Evolutionary conservation across 2,113 vertebrate species (phyloP).

Genomic region (Carlito syrichta): DNA sequence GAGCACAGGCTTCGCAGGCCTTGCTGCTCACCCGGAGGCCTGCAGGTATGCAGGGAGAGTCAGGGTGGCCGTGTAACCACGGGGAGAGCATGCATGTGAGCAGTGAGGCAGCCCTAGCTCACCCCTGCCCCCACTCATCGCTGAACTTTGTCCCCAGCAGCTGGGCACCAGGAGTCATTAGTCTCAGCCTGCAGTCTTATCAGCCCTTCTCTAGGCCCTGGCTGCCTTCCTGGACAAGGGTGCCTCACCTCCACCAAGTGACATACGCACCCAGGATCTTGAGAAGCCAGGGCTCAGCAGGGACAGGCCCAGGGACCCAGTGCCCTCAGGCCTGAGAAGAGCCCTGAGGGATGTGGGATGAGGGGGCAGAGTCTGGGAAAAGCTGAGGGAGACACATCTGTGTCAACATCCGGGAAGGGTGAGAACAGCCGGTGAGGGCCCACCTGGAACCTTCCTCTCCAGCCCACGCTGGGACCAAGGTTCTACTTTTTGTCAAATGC

Average conservation of each 20-base stretch:
- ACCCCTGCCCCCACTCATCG: background rate
- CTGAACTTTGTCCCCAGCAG: slow-evolving; percentile 68
- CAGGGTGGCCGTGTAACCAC: too few species aligned
- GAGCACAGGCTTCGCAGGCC: background rate
- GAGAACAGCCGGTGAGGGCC: background rate
- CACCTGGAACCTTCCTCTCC: background rate
- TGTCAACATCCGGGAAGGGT: background rate
- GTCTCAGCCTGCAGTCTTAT: slow-evolving; percentile 27
- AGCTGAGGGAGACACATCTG: background rate
- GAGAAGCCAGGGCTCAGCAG: background rate
- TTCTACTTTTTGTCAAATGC: background rate
- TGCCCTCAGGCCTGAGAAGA: background rate
- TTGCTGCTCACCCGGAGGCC: background rate
- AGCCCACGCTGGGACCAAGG: background rate
- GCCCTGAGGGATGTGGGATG: background rate
- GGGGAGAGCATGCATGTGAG: too few species aligned
- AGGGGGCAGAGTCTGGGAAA: background rate
- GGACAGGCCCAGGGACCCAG: background rate
- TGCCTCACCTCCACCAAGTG: background rate
- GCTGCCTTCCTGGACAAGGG: slow-evolving; percentile 20
- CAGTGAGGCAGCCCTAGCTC: background rate
- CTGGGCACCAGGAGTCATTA: slow-evolving; percentile 34
- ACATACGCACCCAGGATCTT: background rate
- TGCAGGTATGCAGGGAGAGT: background rate
- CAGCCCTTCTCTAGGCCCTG: background rate